Base-by-base conservation (phyloP, 2,113 vertebrate genomes). In the Nothoprocta pentlandii region DNA sequence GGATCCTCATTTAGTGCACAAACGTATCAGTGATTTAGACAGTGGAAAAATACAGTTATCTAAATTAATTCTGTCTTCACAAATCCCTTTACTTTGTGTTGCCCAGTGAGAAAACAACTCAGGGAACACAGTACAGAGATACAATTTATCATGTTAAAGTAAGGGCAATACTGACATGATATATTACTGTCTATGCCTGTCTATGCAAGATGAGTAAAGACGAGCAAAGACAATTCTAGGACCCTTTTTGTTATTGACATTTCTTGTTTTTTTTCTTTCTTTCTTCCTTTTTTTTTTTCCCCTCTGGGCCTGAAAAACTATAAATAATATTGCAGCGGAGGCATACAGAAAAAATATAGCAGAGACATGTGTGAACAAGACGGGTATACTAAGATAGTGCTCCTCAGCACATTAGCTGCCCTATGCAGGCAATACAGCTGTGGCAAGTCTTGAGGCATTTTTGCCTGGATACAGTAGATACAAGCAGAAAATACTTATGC, bases 11-110 rank as follows among this genome's bases (percentile, higher is more conserved):
- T 82, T 5, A 1, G 51, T 80, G 83, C 74, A 53, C 46, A 32
- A 39, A 75, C 49, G 12, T 54, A 85, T 34, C 82, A 5, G 0
- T 69, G 41, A 25, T 59, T 46, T 19, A 6, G 80, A 79, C 90
- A 69, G 73, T 15, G 79, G 88, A 76, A 34, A 91, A 89, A 87
- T 16, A 26, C 80, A 93, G 69, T 93, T 94, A 85, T 74, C 64
- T 80, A 90, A 95, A 94, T 95, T 59, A 92, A 87, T 66, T 32
- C 41, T 78, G 63, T 54, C 54, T 39, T 34, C 15, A 9, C 77
- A 90, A 74, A 90, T 81, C 83, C 70, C 81, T 58, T 49, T 12
- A 9, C 67, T 75, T 19, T 34, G 25, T 25, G 76, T 80, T 82
- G n/a, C 46, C 44, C 83, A 28, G 32, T 15, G 1, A 78, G 90